Evolutionary conservation across 2,888 invertebrate species (phyloP).

Genomic region (Entomobrya proxima): DNA sequence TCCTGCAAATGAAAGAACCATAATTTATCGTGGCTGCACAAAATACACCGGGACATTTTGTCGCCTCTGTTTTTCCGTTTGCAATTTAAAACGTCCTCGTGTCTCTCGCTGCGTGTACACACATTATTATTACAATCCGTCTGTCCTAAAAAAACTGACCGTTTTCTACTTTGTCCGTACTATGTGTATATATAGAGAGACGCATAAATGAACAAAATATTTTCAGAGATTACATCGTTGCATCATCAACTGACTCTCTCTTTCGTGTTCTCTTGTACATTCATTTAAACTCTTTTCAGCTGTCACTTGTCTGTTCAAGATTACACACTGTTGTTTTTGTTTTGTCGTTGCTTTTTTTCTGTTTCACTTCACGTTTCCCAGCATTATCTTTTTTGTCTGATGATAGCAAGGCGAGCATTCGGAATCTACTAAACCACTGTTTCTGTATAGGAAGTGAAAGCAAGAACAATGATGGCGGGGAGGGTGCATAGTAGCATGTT

Average conservation of each 20-base stretch:
- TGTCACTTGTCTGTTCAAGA: slow-evolving; percentile 55
- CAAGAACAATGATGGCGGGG: neutral
- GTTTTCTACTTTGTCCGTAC: neutral
- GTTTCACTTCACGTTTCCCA: neutral
- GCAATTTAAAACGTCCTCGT: neutral
- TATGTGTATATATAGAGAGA: neutral
- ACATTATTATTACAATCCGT: too few species aligned
- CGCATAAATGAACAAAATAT: neutral
- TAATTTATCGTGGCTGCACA: slow-evolving; percentile 36
- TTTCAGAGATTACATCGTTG: slow-evolving; percentile 24
- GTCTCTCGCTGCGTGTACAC: neutral
- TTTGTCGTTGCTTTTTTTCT: neutral
- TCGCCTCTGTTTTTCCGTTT: slow-evolving; percentile 32
- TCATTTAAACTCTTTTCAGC: neutral
- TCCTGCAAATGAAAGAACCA: neutral
- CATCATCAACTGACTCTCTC: slow-evolving; percentile 57
- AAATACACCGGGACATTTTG: slow-evolving; percentile 46
- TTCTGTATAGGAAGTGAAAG: neutral
- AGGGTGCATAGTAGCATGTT: too few species aligned
- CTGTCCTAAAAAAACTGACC: too few species aligned
- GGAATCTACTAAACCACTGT: too few species aligned
- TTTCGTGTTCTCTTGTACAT: slow-evolving; percentile 3
- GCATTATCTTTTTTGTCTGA: neutral
- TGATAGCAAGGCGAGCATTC: neutral
- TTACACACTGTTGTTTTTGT: slow-evolving; percentile 37